Evolutionary conservation across 1,140 invertebrate genomes (phyloP).

Genomic region (Ganaspis sp.): DNA sequence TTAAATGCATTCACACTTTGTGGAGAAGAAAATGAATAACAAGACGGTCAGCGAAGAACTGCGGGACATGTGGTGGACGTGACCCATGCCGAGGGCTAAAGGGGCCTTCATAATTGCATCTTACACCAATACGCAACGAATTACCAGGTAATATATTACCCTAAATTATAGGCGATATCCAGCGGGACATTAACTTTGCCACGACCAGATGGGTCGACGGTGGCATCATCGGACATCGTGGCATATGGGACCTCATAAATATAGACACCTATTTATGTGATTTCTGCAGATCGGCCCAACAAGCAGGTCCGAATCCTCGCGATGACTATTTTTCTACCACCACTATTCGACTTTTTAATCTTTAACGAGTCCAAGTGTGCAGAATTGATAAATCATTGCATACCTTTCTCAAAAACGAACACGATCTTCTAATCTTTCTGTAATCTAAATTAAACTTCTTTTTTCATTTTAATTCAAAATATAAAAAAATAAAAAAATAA

Average conservation of each 20-base stretch:
- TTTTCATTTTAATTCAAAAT: no score
- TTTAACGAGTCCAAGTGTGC: conserved; percentile 16
- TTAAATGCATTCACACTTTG: conserved; percentile 15
- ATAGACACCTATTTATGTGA: conserved; percentile 63
- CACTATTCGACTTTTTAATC: background rate
- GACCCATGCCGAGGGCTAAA: conserved; percentile 52
- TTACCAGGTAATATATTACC: conserved; percentile 76
- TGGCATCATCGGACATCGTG: conserved; percentile 57
- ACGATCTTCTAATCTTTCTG: background rate
- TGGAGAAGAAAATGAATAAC: conserved; percentile 28
- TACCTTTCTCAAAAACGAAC: background rate
- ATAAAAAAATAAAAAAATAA: no score
- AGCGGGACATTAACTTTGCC: conserved; percentile 72
- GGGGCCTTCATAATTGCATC: conserved; percentile 71
- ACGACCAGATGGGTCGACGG: conserved; percentile 73
- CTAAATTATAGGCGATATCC: conserved; percentile 76
- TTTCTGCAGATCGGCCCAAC: conserved; percentile 48
- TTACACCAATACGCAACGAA: conserved; percentile 73
- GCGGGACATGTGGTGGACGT: conserved; percentile 71
- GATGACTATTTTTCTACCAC: conserved; percentile 15
- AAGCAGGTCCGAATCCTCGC: conserved; percentile 9
- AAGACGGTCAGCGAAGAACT: conserved; percentile 44
- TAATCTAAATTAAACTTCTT: background rate
- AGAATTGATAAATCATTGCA: conserved; percentile 19
- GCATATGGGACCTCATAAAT: conserved; percentile 74